These are phyloP conservation scores for Glareola pratincola DNA, from an alignment of 2,113 vertebrate species.

Conservation along the genomic window DNA sequence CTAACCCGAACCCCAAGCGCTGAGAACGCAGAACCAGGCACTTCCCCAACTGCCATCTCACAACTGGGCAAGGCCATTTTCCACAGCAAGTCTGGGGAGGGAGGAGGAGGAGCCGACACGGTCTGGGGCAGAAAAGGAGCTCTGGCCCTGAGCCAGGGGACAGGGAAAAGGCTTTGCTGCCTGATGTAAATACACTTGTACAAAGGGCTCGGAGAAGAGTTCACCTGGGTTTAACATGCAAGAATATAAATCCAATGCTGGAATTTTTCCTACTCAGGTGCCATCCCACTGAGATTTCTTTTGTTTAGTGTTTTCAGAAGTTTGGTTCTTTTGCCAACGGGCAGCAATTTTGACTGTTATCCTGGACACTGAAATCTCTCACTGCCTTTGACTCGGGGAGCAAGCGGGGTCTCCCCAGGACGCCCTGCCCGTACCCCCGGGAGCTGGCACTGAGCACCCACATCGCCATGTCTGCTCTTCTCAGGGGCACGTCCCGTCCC, in stretches of 20 bases:
- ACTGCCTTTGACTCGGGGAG: neutral
- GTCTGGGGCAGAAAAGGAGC: neutral
- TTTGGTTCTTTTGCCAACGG: neutral
- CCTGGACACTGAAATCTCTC: neutral
- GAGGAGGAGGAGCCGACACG: neutral
- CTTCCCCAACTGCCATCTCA: neutral
- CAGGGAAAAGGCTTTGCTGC: neutral
- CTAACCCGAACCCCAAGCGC: neutral
- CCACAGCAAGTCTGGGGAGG: neutral
- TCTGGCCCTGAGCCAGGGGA: neutral
- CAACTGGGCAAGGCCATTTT: neutral
- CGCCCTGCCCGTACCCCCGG: neutral
- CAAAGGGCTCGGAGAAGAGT: neutral
- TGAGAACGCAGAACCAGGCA: neutral
- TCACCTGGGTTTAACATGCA: neutral
- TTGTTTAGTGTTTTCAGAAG: neutral
- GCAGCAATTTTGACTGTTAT: neutral
- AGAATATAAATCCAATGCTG: fast-evolving
- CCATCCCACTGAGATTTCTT: neutral
- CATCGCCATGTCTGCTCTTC: neutral
- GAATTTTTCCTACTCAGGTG: neutral
- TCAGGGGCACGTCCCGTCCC: neutral
- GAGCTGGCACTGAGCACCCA: neutral
- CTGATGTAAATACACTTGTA: neutral
- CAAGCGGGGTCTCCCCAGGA: neutral